Evolutionary conservation across 2,888 invertebrate species (phyloP), one percentile per base, ranked within the genome.

Genomic region (Parthenolecanium corni): DNA sequence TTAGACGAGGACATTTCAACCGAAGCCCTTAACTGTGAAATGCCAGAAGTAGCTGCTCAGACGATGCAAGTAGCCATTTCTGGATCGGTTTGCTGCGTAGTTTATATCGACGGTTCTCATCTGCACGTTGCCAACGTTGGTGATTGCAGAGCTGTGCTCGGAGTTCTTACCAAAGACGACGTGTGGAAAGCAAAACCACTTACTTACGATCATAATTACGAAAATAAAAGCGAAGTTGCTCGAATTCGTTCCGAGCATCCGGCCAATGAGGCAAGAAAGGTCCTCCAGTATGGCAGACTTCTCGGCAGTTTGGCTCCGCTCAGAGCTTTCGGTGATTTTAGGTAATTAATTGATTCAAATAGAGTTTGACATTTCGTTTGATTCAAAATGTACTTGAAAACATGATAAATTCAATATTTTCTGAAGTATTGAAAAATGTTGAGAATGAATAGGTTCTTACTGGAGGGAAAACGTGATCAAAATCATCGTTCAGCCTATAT

Each of bases 221-320:
- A 95, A 69, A 98, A 97, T 73, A 78, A 81, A 53, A 76, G 78
- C 3, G 97, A 97, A 78, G 82, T 95, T 0, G 81, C 86, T 66
- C 79, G 97, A 70, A 85, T 98, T 66, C 77, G 88, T 66, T 78
- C 77, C 20, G 89, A 89, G 68, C 98, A 98, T 79, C 97, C 97
- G 0, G 77, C 79, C 14, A 81, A 78, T 66, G 96, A 97, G 73
- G 80, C 80, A 47, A 83, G 83, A 65, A 88, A 89, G 36, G 84
- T 92, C 1, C 85, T 98, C 62, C 83, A 84, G 72, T 82, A 86
- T 74, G 92, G 91, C 68, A 79, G 98, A 64, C 77, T 98, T 14
- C 77, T 99, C 2, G 96, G 97, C 0, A 90, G 94, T 73, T 77
- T 98, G 64, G 93, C 92, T 1, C 98, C 98, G 0, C 76, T 98